Conservation (phyloP, 2,797 vertebrate genomes). For the Sparus aurata region DNA sequence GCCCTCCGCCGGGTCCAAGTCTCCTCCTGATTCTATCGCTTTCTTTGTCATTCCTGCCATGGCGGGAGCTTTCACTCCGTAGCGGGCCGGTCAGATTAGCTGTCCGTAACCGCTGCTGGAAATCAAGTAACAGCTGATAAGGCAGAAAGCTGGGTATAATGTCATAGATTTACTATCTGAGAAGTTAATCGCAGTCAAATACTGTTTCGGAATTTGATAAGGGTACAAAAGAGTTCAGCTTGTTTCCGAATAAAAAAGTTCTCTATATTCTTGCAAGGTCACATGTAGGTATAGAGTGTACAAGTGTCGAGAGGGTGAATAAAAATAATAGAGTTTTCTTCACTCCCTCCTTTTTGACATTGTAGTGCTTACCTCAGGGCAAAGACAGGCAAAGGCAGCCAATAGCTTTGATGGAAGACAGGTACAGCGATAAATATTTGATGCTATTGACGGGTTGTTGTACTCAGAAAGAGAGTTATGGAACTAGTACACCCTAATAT, state of each 20-base stretch:
- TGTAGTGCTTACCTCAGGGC: conserved; percentile 72
- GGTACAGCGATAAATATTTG: conserved; percentile 88
- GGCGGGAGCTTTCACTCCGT: conserved; percentile 5
- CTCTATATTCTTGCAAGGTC: conserved; percentile 62
- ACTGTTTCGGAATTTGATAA: conserved; percentile 55
- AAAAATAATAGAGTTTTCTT: conserved; percentile 70
- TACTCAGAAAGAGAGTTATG: conserved; percentile 67
- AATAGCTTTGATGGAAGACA: conserved; percentile 87
- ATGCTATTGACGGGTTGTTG: conserved; percentile 81
- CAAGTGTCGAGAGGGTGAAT: conserved; percentile 46
- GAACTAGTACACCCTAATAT: conserved; percentile 44
- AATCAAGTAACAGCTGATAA: conserved; percentile 60
- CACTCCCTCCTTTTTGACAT: conserved; percentile 68
- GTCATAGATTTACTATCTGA: conserved; percentile 37
- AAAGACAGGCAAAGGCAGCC: conserved; percentile 75
- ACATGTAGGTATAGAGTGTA: conserved; percentile 42
- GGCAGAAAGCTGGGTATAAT: conserved; percentile 34
- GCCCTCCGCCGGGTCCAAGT: not conserved
- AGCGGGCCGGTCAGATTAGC: conserved; percentile 46
- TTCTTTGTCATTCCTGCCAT: conserved; percentile 49
- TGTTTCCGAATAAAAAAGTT: conserved; percentile 56
- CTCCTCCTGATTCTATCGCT: conserved; percentile 23
- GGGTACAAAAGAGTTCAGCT: conserved; percentile 36
- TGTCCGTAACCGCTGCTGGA: conserved; percentile 38
- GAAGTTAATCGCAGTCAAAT: conserved; percentile 58